Base-by-base conservation (phyloP, 2,113 vertebrate species). In the Anser cygnoides region DNA sequence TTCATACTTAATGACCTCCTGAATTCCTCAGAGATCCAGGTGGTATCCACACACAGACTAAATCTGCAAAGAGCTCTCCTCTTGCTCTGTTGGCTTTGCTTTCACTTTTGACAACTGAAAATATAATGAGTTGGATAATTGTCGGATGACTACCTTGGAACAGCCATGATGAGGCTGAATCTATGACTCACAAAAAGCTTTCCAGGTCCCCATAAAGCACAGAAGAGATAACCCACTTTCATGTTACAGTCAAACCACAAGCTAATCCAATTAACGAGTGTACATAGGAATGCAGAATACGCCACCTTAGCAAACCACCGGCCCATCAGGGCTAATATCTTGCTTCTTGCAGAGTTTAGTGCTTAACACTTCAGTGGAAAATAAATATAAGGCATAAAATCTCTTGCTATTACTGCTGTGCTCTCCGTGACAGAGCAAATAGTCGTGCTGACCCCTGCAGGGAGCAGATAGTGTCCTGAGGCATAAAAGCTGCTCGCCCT, bases 141-240 rank as follows among this genome's bases (percentile, higher is more conserved):
- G 74, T 82, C 81, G 78, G 87, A 3, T 44, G 55, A 66, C 74
- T 84, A 5, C 89, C 86, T 63, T 1, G 55, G 71, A 85, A 58
- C 71, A 76, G 79, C 19, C 39, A 11, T 0, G 68, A 6, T 39
- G 66, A 68, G 89, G 13, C 87, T 43, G 73, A 66, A 25, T 55
- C 78, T 73, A 8, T 82, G 93, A 85, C 52, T 96, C 95, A 87
- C 82, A 61, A 3, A 95, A 85, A 87, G 77, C 92, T 81, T 58
- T 71, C 83, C 28, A 25, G 44, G 70, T 85, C 90, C 67, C 67
- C 88, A 31, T 26, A 43, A 92, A 94, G 95, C 90, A 20, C 33
- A 37, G 14, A 16, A 35, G 62, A 80, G 78, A 79, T 62, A 70
- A 71, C 83, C 68, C 90, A 35, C 74, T 85, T 70, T 58, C 37